Conservation (phyloP, 2,113 vertebrate genomes). For the Octodon degus region DNA sequence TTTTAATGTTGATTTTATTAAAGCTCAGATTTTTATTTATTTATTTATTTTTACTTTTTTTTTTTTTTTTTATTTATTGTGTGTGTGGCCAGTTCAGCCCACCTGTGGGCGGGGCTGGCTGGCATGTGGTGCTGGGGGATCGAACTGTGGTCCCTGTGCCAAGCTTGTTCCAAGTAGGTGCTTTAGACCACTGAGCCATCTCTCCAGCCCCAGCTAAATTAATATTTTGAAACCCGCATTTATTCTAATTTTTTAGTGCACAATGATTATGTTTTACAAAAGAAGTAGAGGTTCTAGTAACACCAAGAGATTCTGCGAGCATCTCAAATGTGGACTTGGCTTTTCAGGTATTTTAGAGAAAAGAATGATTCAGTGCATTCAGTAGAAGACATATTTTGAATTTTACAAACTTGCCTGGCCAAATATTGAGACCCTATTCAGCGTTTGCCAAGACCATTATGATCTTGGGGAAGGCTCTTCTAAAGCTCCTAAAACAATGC, state of each 20-base stretch:
- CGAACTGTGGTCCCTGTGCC: too few relatives aligned
- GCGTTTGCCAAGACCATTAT: neutral
- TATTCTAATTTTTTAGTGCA: slow-evolving; percentile 9
- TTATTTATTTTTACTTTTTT: too few relatives aligned
- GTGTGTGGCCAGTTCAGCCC: too few relatives aligned
- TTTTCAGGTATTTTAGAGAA: slow-evolving; percentile 24
- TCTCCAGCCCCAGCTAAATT: too few relatives aligned
- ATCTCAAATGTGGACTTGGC: neutral
- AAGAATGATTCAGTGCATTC: neutral
- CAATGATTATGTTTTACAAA: neutral
- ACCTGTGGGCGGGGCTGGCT: too few relatives aligned
- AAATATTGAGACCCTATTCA: neutral
- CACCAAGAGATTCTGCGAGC: neutral
- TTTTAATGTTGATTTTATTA: too few relatives aligned
- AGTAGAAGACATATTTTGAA: neutral
- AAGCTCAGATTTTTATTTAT: too few relatives aligned
- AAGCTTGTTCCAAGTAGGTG: too few relatives aligned
- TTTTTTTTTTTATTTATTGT: too few relatives aligned
- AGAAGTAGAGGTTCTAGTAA: neutral
- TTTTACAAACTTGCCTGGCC: neutral
- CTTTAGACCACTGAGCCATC: too few relatives aligned
- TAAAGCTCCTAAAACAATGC: slow-evolving; percentile 2
- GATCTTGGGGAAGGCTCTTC: neutral
- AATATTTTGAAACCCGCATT: neutral
- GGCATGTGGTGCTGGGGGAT: too few relatives aligned